Evolutionary conservation across 2,888 invertebrate species (phyloP), one percentile per base, ranked within the genome.

Genomic region (Teinopalpus imperialis): DNA sequence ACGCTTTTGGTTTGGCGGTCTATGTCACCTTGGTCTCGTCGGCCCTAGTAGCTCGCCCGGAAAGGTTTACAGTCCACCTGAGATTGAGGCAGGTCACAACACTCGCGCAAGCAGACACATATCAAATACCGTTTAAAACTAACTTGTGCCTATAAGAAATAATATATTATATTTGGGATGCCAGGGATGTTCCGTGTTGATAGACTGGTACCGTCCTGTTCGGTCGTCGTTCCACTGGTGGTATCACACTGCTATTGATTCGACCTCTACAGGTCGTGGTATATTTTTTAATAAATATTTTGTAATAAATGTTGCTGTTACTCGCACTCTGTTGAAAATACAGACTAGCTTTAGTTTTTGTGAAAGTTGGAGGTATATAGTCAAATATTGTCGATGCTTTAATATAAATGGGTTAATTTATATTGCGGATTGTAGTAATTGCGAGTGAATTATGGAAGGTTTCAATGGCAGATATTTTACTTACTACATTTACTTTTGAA

Each of bases 11-110:
- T n/a, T 95, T 95, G 49, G 95, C 94, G 71, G 97, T 93, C 80
- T 95, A 94, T 63, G 97, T 95, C 68, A 98, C 93, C 63, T 98
- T 91, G 23, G 83, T 97, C 97, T 97, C 97, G 97, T 43, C 94
- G 91, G 36, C 96, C 97, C 64, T 92, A 92, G 88, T 74, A 87
- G 67, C 63, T 70, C 35, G 74, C 50, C 69, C 95, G 95, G 61
- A 97, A 92, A 13, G 97, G 92, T 63, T 95, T 90, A 57, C 97
- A 98, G 90, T 95, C 94, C 60, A 98, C 92, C 95, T 95, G 75
- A 49, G 67, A 54, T 63, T 63, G 70, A 65, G 13, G 20, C 59
- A 72, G 77, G 59, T 54, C 48, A 72, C 67, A n/a, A n/a, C n/a
- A 74, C 58, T 66, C 43, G 63, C 47, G 37, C 43, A 43, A 48